Evolutionary conservation across 2,113 vertebrate species (phyloP).

Genomic region (Lampris megalopsis): DNA sequence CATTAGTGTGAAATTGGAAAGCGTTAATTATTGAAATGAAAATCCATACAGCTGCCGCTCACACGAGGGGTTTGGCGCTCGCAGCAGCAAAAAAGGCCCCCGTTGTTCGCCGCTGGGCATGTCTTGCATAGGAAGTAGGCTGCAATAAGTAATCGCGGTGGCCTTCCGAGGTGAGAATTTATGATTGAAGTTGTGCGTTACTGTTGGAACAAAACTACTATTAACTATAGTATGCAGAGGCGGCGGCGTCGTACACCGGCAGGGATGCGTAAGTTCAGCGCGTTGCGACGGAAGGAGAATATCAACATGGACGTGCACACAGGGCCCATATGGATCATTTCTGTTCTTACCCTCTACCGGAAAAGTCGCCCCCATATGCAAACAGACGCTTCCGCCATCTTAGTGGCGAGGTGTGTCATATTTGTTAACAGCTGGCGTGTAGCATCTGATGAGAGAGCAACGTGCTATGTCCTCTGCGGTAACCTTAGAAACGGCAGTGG

Average conservation of each 20-base stretch:
- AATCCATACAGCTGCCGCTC: slow-evolving; percentile 73
- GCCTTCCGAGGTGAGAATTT: slow-evolving; percentile 25
- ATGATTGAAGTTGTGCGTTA: slow-evolving; percentile 28
- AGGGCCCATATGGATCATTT: neutral
- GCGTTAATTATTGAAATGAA: slow-evolving; percentile 82
- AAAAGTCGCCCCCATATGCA: neutral
- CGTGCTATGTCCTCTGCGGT: neutral
- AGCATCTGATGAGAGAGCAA: neutral
- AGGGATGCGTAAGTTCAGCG: neutral
- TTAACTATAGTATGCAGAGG: slow-evolving; percentile 6
- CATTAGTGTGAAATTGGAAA: slow-evolving; percentile 79
- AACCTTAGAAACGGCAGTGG: neutral
- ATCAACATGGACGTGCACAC: neutral
- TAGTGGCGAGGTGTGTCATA: neutral
- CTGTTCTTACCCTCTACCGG: neutral
- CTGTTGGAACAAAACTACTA: slow-evolving; percentile 18
- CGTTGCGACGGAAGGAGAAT: neutral
- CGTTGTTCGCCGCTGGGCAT: slow-evolving; percentile 39
- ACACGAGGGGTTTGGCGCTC: slow-evolving; percentile 38
- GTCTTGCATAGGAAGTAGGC: slow-evolving; percentile 16
- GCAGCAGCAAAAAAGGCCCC: slow-evolving; percentile 30
- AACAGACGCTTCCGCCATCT: neutral
- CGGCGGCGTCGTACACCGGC: neutral
- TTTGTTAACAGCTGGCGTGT: slow-evolving; percentile 9
- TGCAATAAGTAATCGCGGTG: slow-evolving; percentile 20